Evolutionary conservation across 2,113 vertebrate genomes (phyloP).

Genomic region (Alaudala cheleensis): DNA sequence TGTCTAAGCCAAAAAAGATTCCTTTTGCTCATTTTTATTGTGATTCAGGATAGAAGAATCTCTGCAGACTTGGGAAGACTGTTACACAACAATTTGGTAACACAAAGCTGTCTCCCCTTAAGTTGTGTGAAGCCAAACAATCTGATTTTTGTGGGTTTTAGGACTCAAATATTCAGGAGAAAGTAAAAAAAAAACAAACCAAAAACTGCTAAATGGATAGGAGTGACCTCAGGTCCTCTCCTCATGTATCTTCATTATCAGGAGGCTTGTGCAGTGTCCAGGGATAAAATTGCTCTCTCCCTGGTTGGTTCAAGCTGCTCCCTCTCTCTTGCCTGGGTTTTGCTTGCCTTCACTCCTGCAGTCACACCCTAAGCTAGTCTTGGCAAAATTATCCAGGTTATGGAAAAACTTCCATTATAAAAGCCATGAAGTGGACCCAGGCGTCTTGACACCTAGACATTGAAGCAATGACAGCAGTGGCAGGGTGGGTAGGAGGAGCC

Average conservation of each 20-base stretch:
- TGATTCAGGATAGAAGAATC: not conserved
- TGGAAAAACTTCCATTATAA: not conserved
- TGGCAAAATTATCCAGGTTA: not conserved
- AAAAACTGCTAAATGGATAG: not conserved
- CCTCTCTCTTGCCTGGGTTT: accelerated
- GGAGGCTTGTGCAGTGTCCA: not conserved
- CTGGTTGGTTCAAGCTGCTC: not conserved
- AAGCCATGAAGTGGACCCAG: not conserved
- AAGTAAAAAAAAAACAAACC: not conserved
- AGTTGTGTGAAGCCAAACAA: not conserved
- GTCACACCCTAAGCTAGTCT: not conserved
- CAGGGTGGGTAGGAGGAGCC: not conserved
- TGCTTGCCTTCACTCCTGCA: accelerated
- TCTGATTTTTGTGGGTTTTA: not conserved
- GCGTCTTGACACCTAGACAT: not conserved
- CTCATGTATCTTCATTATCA: not conserved
- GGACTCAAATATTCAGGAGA: not conserved
- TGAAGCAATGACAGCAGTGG: not conserved
- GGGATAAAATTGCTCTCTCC: not conserved
- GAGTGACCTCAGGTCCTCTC: not conserved
- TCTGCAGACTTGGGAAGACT: not conserved
- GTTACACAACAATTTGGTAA: not conserved
- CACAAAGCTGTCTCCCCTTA: not conserved
- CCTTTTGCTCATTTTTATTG: not conserved
- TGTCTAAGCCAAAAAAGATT: not conserved